Conservation (phyloP, 2,797 vertebrate species). For the Coracias cyanogaster region DNA sequence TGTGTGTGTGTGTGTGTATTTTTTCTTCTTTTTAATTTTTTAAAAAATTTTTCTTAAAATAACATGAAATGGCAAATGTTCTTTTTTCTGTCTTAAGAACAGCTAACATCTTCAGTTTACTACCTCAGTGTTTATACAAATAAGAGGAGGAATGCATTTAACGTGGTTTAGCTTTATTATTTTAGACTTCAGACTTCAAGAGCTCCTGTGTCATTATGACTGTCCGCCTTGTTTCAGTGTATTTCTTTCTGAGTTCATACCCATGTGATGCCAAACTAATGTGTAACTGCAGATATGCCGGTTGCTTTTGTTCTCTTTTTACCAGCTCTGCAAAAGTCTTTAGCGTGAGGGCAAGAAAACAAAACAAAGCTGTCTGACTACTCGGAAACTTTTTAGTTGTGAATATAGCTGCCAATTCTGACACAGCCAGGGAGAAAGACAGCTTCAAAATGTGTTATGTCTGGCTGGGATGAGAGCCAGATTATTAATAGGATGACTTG, state of each 20-base stretch:
- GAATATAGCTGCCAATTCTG: background rate
- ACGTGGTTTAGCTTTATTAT: background rate
- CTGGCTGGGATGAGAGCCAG: slow-evolving; percentile 39
- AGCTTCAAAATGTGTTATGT: slow-evolving; percentile 33
- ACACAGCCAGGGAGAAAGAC: background rate
- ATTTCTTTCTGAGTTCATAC: background rate
- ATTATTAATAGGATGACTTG: slow-evolving; percentile 50
- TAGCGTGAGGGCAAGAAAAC: background rate
- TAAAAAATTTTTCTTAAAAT: background rate
- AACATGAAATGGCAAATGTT: background rate
- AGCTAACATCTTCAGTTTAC: background rate
- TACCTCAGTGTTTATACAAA: background rate
- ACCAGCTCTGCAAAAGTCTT: background rate
- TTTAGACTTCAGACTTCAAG: background rate
- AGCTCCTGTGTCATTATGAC: background rate
- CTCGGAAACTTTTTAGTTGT: background rate
- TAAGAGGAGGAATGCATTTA: background rate
- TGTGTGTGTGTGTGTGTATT: background rate
- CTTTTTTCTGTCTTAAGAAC: background rate
- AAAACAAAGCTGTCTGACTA: background rate
- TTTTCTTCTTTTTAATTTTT: background rate
- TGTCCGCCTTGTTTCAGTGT: background rate
- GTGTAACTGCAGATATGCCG: background rate
- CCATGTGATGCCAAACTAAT: background rate
- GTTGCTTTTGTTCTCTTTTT: background rate